A percentile compares a stretch with the other conserved stretches of the same genome.
Conservation (phyloP, 1,140 invertebrate species). For the Zaprionus ornatus region DNA sequence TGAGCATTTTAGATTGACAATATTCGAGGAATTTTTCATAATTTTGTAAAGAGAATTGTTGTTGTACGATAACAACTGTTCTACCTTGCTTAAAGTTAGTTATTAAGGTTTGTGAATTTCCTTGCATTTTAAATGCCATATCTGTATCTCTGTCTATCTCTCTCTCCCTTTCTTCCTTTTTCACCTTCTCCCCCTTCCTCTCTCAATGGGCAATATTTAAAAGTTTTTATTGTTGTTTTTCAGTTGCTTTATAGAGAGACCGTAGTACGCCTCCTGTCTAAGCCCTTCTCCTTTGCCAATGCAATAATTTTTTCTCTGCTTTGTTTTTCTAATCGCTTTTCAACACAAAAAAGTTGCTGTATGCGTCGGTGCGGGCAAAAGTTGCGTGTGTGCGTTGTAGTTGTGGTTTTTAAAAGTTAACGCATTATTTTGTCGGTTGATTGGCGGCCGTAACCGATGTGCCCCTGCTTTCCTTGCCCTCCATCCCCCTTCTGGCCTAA, state of each 20-base stretch:
- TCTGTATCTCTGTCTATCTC: background rate
- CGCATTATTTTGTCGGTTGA: slow-evolving; percentile 80
- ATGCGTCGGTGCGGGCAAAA: slow-evolving; percentile 35
- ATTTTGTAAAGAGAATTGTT: too few relatives aligned
- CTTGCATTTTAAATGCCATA: background rate
- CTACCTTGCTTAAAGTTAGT: too few relatives aligned
- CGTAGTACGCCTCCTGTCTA: slow-evolving; percentile 6
- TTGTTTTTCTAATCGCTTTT: slow-evolving; percentile 67
- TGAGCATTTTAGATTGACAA: too few relatives aligned
- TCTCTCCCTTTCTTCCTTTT: background rate
- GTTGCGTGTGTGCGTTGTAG: slow-evolving; percentile 69
- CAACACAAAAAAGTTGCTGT: slow-evolving; percentile 42
- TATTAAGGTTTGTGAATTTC: background rate
- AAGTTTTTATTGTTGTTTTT: slow-evolving; percentile 63
- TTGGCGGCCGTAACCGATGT: slow-evolving; percentile 30
- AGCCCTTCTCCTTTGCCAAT: slow-evolving; percentile 37
- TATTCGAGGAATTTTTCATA: too few relatives aligned
- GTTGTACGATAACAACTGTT: too few relatives aligned
- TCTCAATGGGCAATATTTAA: slow-evolving; percentile 52
- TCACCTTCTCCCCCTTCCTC: slow-evolving; percentile 14
- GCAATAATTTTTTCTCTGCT: slow-evolving; percentile 56
- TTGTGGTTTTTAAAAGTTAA: slow-evolving; percentile 76
- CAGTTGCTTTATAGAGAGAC: slow-evolving; percentile 11
- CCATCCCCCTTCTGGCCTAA: slow-evolving; percentile 16
- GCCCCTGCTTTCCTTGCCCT: background rate